A percentile compares a stretch with the other conserved stretches of the same genome.
Conservation (phyloP, 2,888 invertebrate genomes). For the Lithodes maja region DNA sequence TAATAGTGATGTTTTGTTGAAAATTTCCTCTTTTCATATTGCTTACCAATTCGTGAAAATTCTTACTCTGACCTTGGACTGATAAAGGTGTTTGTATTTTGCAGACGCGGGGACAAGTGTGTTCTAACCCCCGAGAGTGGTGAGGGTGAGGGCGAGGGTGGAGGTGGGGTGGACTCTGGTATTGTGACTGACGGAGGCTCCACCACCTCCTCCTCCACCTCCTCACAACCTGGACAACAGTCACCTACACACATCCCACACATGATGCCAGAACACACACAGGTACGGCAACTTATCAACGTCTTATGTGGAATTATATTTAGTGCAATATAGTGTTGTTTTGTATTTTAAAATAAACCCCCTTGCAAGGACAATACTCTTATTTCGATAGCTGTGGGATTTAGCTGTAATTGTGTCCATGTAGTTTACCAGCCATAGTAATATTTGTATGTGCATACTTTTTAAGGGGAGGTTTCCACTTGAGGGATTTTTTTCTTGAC, state of each 20-base stretch:
- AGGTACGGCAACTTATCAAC: constrained; percentile 24
- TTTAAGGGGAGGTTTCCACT: no score
- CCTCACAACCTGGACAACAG: constrained; percentile 54
- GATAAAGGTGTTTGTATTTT: not conserved
- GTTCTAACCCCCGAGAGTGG: constrained; percentile 62
- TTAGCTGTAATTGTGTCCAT: no score
- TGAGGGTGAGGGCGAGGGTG: constrained; percentile 24
- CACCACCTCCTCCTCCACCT: constrained; percentile 62
- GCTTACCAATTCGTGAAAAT: no score
- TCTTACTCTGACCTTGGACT: no score
- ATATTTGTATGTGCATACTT: no score
- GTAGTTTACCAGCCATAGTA: no score
- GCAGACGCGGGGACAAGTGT: constrained; percentile 59
- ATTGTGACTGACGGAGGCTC: constrained; percentile 55
- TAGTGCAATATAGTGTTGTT: no score
- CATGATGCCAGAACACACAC: constrained; percentile 61
- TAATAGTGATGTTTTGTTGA: not conserved
- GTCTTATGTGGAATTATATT: no score
- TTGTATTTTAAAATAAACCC: no score
- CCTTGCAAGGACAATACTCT: no score
- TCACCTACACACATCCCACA: constrained; percentile 67
- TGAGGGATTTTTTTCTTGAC: no score
- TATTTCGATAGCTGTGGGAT: no score
- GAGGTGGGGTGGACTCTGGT: constrained; percentile 51
- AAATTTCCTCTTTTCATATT: not conserved